These are phyloP conservation scores for Salmo trutta DNA, from an alignment of 2,797 vertebrate genomes.

Conservation along the genomic window DNA sequence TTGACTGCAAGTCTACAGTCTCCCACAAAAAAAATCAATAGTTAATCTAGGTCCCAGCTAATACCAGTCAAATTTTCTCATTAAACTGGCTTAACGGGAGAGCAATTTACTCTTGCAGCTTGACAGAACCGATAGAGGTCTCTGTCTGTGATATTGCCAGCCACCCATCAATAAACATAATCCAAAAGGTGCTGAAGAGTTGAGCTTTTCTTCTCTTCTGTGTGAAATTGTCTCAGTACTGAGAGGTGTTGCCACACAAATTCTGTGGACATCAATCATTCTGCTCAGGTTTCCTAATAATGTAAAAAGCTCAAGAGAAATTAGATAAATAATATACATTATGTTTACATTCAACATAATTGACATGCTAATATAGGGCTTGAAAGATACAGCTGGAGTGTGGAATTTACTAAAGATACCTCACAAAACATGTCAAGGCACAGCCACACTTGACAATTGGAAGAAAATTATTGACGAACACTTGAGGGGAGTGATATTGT, in stretches of 20 bases:
- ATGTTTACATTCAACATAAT: background rate
- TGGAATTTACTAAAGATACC: background rate
- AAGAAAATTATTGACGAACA: slow-evolving; percentile 16
- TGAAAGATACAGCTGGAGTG: background rate
- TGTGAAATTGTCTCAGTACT: slow-evolving; percentile 14
- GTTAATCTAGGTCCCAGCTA: slow-evolving; percentile 31
- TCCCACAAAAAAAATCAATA: slow-evolving; percentile 51
- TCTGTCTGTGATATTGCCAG: slow-evolving; percentile 35
- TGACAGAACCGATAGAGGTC: slow-evolving; percentile 21
- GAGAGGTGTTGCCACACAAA: slow-evolving; percentile 16
- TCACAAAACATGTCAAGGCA: slow-evolving; percentile 1
- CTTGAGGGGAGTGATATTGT: slow-evolving; percentile 26
- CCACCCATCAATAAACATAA: slow-evolving; percentile 40
- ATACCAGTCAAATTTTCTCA: slow-evolving; percentile 50
- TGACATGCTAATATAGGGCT: background rate
- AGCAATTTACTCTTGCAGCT: slow-evolving; percentile 30
- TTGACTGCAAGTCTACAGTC: slow-evolving; percentile 30
- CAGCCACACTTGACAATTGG: slow-evolving; percentile 34
- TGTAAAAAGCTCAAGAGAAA: background rate
- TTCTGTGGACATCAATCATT: slow-evolving; percentile 4
- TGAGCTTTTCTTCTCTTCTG: slow-evolving; percentile 38
- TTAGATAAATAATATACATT: background rate
- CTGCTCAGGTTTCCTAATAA: background rate
- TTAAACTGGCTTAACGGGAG: slow-evolving; percentile 38
- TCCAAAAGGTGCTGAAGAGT: slow-evolving; percentile 18